Evolutionary conservation across 2,113 vertebrate genomes (phyloP), one percentile per base, ranked within the genome.

Genomic region (Tetrax tetrax): DNA sequence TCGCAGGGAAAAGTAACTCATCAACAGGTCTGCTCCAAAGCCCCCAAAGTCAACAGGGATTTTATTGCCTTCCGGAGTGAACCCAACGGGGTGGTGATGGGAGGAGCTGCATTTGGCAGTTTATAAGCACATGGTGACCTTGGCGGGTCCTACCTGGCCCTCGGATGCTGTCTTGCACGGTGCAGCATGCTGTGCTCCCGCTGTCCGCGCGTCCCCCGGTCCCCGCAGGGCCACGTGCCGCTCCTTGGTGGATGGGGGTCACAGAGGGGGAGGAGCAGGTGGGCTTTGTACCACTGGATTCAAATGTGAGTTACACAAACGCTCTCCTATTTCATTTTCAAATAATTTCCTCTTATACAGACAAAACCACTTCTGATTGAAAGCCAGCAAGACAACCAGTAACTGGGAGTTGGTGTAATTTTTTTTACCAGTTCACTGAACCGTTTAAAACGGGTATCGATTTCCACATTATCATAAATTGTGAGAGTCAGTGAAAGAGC

Each of bases 181-280:
- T 8, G 63, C 0, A 5, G 3, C 1, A 1, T 6, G 47, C 45
- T 25, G 37, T 6, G 37, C 50, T 38, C 12, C 35, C 12, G 2
- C 37, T 0, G 2, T 23, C 35, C 2, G 16, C n/a, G 13, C 41
- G 38, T n/a, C n/a, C 28, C n/a, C 4, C 38, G 38, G 38, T 22
- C 57, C 60, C 65, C 7, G 14, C 63, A 1, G 33, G 6, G 43
- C 5, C 50, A 14, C 7, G 0, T 2, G 0, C 5, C 3, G 33
- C 29, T 45, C 17, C 33, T 31, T 0, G 12, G 2, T 1, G 29
- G 57, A 6, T 0, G 23, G 13, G 28, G 2, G 5, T 3, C 24
- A 56, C 24, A 7, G 28, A 4, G 6, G 31, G n/a, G 35, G 20
- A 77, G 72, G 29, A 17, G 4, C 0, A 1, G 33, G 3, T 2